Evolutionary conservation across 2,113 vertebrate species (phyloP), one percentile per base, ranked within the genome.

Genomic region (Grammomys dolichurus): DNA sequence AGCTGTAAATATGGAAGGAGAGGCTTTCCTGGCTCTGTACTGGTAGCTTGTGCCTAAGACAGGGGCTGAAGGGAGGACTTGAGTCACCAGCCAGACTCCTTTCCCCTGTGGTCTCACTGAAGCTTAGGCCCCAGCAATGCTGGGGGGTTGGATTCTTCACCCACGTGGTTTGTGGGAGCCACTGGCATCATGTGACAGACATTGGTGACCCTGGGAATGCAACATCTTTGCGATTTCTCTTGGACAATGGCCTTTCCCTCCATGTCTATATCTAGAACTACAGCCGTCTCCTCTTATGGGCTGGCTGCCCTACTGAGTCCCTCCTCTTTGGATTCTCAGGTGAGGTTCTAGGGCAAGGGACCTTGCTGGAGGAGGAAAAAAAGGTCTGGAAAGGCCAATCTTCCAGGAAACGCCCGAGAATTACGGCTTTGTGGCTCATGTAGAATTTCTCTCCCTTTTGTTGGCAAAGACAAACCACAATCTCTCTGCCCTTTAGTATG

Each of bases 111-210:
- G 33, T 72, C 63, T 89, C 65, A 40, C 65, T 40, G 56, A 48
- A 60, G 43, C 33, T 13, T 13, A 81, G 36, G 65, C 33, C 78
- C 40, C 1, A 31, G 36, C 86, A 90, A 36, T 6, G 5, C 95
- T 88, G 58, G 63, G 63, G 85, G 48, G 86, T 63, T 94, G 93
- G 95, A 87, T 48, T 95, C 80, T 58, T 86, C 76, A 90, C 72
- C 76, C 33, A 1, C 0, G 86, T 58, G 80, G 76, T 31, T 70
- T 7, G 75, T 20, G 3, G 93, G 85, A 75, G 73, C 7, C 1
- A 31, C 54, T 17, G 6, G 54, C 3, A 10, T 46, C 76, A 65
- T 1, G 33, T 56, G 77, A 73, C 7, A 12, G 85, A 33, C 36
- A 63, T 85, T 36, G 89, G 94, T 56, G 0, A 0, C 70, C 43